Percentiles rank a stretch among this genome's conserved stretches.
These are phyloP conservation scores for Microtus pennsylvanicus DNA, from an alignment of 2,113 vertebrate species.

Conservation along the genomic window DNA sequence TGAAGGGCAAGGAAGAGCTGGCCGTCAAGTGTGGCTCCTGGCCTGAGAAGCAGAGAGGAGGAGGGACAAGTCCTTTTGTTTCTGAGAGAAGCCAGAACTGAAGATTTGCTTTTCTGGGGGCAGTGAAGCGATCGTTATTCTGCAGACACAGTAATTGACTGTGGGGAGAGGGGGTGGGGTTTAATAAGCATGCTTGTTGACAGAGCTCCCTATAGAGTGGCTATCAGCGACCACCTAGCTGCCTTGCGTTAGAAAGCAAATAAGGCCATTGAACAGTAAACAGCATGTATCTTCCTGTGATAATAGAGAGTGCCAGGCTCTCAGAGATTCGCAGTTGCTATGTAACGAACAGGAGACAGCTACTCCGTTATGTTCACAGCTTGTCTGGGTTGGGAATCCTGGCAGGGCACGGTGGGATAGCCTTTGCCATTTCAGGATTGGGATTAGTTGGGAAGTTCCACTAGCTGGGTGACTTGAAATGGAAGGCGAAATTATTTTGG, in stretches of 20 bases:
- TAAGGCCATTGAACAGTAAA: conserved; percentile 15
- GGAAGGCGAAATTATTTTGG: conserved; percentile 15
- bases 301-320: conserved; percentile 9
- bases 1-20: neutral
- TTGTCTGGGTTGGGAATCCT: conserved; percentile 20
- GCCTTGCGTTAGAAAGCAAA: conserved; percentile 43
- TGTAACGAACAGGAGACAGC: neutral
- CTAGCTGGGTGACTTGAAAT: neutral
- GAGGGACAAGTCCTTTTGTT: neutral
- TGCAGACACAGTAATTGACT: neutral
- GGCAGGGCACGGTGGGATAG: neutral
- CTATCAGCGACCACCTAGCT: neutral
- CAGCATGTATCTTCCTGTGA: conserved; percentile 49
- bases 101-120: neutral
- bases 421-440: neutral
- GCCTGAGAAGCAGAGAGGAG: neutral
- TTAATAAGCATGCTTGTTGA: conserved; percentile 23
- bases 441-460: neutral
- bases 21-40: neutral
- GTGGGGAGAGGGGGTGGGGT: neutral
- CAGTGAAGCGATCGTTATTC: neutral
- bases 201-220: neutral
- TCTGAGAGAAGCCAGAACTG: neutral
- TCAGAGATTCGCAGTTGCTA: conserved; percentile 1
- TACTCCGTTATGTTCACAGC: neutral